A percentile compares a stretch with the other conserved stretches of the same genome.
phyloP scores from a whole-genome alignment of 2,113 vertebrate genomes.

The Paracanthobrama guichenoti region DNA sequence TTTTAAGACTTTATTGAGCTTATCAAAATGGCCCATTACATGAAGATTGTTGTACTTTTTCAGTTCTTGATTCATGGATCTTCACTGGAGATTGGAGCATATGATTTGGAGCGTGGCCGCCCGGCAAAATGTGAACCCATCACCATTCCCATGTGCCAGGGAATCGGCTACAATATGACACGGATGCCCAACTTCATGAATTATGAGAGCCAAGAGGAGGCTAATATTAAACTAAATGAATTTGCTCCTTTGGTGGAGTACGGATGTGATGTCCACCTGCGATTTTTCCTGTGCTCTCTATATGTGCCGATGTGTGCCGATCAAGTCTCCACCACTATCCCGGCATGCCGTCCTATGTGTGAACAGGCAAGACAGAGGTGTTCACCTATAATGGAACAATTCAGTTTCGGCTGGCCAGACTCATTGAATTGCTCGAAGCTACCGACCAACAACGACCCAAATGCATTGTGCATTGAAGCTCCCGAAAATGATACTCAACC shows the following conservation, averaged over 20 bases:
- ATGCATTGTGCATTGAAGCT: constrained; percentile 87
- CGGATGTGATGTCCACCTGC: constrained; percentile 87
- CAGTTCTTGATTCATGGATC: constrained; percentile 66
- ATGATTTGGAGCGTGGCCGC: constrained; percentile 78
- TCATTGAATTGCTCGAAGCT: constrained; percentile 82
- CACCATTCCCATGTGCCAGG: constrained; percentile 86
- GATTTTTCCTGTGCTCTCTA: constrained; percentile 88
- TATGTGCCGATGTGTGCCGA: constrained; percentile 89
- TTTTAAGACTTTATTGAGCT: constrained; percentile 16
- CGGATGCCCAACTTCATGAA: constrained; percentile 88
- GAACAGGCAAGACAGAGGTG: constrained; percentile 86
- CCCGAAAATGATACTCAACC: constrained; percentile 79
- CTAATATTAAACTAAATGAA: constrained; percentile 82
- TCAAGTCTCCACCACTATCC: constrained; percentile 86
- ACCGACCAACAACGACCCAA: constrained; percentile 86
- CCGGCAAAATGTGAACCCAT: constrained; percentile 81
- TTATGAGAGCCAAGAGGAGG: constrained; percentile 84
- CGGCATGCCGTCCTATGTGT: constrained; percentile 88
- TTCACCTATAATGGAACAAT: constrained; percentile 85
- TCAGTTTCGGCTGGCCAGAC: constrained; percentile 87
- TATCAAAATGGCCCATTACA: constrained; percentile 44
- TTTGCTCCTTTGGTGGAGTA: constrained; percentile 87
- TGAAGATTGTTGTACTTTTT: constrained; percentile 56
- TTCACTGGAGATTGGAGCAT: constrained; percentile 77
- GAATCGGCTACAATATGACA: constrained; percentile 89